Base-by-base conservation (phyloP, 2,888 invertebrate genomes). In the Agriopis leucophaearia region DNA sequence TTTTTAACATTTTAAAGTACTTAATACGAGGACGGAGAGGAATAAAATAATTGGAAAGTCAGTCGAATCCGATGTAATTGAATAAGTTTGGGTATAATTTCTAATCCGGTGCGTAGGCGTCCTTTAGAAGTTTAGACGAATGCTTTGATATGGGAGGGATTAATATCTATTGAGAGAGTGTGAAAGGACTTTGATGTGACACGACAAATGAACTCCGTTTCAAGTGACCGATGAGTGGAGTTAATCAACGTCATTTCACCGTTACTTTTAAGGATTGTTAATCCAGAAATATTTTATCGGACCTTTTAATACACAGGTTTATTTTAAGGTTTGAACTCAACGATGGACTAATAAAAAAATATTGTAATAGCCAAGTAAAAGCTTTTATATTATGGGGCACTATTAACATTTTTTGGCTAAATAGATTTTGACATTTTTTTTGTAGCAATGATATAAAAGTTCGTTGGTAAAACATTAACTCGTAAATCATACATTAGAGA, bases 111-210 rank as follows among this genome's bases (percentile, higher is more conserved):
- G 78, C 84, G 88, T 86, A 81, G 88, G 87, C 81, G 88, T 82
- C 81, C 84, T 80, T 76, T 73, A 70, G 74, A 64, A 66, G 71
- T 80, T 76, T 73, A 70, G 74, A 61, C 69, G 71, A 63, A 79
- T 80, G 83, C 82, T 83, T 81, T 85, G 84, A 87, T 84, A 79
- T 76, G 78, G 78, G 80, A 79, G 78, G 86, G 85, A 88, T 87
- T 88, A 87, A 86, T 88, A 83, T 85, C 85, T 70, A 66, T 74
- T 72, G 71, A 85, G 86, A 83, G 84, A 83, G 81, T 84, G 79
- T 75, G 77, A 83, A 84, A 86, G 82, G 85, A 86, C 81, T 87
- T 84, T 86, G 83, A 88, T 85, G 83, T 83, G 84, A 82, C 77
- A 80, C 82, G 88, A 90, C 88, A 88, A 88, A 89, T 87, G 69